Evolutionary conservation across 2,888 invertebrate genomes (phyloP).

Genomic region (Stenodema calcarata): DNA sequence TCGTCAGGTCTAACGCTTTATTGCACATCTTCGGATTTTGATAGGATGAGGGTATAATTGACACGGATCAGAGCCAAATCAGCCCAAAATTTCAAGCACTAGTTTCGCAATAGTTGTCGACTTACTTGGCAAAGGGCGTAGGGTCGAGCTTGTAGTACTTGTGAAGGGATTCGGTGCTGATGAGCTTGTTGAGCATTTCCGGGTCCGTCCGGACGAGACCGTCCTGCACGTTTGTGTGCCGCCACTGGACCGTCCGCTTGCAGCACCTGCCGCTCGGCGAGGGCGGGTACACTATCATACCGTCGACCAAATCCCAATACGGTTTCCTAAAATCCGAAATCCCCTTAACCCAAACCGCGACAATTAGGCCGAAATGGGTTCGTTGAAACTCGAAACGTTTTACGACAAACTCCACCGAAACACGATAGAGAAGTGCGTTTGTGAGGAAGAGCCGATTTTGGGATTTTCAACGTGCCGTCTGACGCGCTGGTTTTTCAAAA

Average conservation of each 20-base stretch:
- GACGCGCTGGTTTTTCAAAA: too few species aligned
- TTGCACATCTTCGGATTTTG: too few species aligned
- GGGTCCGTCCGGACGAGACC: conserved; percentile 64
- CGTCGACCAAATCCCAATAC: neutral
- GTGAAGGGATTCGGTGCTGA: conserved; percentile 65
- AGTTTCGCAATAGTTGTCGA: conserved; percentile 14
- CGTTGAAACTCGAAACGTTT: neutral
- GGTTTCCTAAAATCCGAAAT: neutral
- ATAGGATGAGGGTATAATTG: too few species aligned
- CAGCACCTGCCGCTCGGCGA: conserved; percentile 45
- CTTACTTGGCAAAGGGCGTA: conserved; percentile 65
- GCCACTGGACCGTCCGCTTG: conserved; percentile 61
- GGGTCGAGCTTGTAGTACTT: conserved; percentile 65
- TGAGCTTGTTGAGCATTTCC: conserved; percentile 63
- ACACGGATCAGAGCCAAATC: too few species aligned
- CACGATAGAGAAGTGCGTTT: neutral
- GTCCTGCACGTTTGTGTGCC: conserved; percentile 64
- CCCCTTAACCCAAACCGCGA: neutral
- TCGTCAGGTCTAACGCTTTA: too few species aligned
- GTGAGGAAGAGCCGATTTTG: neutral
- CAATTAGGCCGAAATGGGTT: neutral
- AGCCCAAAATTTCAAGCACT: too few species aligned
- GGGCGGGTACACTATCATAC: conserved; percentile 53
- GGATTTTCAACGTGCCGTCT: neutral
- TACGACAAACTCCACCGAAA: neutral